Conservation (phyloP, 2,113 vertebrate genomes). For the Tenrec ecaudatus region DNA sequence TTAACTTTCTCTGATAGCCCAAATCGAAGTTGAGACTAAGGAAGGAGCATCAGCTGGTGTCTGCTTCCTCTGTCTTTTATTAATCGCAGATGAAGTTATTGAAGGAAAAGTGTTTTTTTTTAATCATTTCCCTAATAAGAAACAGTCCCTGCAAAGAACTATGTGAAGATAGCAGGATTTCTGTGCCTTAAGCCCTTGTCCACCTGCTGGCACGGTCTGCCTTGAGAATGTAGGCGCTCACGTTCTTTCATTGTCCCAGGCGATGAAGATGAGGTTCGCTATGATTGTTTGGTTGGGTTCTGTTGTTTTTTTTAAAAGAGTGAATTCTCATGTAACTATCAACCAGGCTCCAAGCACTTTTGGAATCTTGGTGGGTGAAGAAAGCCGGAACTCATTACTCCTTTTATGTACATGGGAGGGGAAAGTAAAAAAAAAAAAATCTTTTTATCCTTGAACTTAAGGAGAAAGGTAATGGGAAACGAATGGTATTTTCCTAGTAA, state of each 20-base stretch:
- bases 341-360: conserved; percentile 18
- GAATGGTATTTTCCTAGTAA: conserved; percentile 70
- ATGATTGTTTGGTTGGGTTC: neutral
- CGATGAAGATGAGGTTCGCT: neutral
- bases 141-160: neutral
- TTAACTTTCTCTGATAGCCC: neutral
- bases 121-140: conserved; percentile 2
- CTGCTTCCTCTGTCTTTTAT: neutral
- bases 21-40: neutral
- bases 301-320: neutral
- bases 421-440: neutral
- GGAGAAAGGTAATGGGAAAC: conserved; percentile 70
- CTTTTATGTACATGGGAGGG: neutral
- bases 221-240: neutral
- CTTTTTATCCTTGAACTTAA: conserved; percentile 57
- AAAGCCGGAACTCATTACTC: conserved; percentile 32
- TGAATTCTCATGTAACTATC: neutral
- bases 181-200: neutral
- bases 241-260: neutral
- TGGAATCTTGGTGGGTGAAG: conserved; percentile 44
- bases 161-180: neutral
- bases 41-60: neutral
- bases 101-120: neutral
- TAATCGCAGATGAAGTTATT: conserved; percentile 21
- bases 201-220: neutral